Conservation (phyloP, 2,888 invertebrate species). For the Amblyjoppa proteus region DNA sequence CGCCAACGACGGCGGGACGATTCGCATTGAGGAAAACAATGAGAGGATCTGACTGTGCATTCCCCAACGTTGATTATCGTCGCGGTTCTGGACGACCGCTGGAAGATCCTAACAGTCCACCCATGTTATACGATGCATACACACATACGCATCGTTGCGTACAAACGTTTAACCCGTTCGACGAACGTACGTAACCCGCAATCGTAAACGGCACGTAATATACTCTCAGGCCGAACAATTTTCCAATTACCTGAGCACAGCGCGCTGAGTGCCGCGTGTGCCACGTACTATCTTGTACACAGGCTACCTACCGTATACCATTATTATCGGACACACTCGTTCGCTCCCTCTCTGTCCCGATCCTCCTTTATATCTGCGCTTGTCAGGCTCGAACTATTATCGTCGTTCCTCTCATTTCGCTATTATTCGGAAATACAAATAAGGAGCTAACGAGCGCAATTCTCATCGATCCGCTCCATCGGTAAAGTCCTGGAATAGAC, state of each 20-base stretch:
- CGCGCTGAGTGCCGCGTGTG: constrained; percentile 48
- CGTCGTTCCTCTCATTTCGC: background rate
- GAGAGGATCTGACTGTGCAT: constrained; percentile 52
- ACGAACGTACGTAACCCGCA: constrained; percentile 41
- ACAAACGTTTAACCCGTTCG: constrained; percentile 45
- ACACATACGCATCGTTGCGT: constrained; percentile 12
- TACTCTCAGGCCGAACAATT: constrained; percentile 50
- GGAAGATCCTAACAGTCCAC: constrained; percentile 25
- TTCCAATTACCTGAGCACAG: constrained; percentile 61
- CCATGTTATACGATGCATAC: background rate
- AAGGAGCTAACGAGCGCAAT: background rate
- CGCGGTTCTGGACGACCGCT: constrained; percentile 42
- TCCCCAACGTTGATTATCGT: constrained; percentile 25
- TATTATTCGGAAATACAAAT: background rate
- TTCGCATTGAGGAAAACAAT: constrained; percentile 67
- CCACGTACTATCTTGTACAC: constrained; percentile 32
- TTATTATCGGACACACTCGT: constrained; percentile 51
- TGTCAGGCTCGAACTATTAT: constrained; percentile 57
- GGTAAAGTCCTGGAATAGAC: background rate
- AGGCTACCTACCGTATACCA: constrained; percentile 26
- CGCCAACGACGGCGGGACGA: constrained; percentile 37
- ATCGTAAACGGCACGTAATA: constrained; percentile 34
- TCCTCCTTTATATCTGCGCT: constrained; percentile 44
- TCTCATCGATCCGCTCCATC: background rate
- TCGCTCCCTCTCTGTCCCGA: constrained; percentile 7